These are phyloP conservation scores for Sphecodes monilicornis DNA, from an alignment of 2,888 invertebrate genomes.

Conservation along the genomic window DNA sequence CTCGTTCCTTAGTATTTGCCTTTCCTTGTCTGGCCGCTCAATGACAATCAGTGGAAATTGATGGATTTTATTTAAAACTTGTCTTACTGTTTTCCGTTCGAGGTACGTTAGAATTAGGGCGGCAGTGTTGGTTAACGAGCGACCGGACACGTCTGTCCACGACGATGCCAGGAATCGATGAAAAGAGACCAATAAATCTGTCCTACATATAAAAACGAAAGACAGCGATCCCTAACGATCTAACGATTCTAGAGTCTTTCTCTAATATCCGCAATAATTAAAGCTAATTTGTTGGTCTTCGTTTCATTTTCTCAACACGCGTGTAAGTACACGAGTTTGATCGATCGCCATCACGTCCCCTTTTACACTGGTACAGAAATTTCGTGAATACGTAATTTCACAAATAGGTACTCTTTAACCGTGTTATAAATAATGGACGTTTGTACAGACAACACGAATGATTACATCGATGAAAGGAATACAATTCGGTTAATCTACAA, in stretches of 20 bases:
- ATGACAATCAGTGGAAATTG: conserved; percentile 68
- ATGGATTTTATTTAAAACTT: conserved; percentile 40
- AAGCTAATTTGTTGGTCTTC: neutral
- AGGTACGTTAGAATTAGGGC: conserved; percentile 69
- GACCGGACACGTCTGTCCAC: conserved; percentile 42
- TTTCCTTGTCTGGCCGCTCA: conserved; percentile 51
- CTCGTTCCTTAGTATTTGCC: neutral
- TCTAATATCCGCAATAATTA: neutral
- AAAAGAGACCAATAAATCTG: conserved; percentile 43
- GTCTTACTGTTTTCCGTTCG: conserved; percentile 51
- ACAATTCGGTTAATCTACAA: neutral
- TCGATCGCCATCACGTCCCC: neutral
- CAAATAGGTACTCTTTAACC: neutral
- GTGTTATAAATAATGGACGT: neutral
- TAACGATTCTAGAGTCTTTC: conserved; percentile 6
- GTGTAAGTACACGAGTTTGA: neutral
- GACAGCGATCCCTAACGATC: neutral
- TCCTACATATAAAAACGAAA: neutral
- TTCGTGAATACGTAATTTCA: neutral
- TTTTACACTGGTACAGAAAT: neutral
- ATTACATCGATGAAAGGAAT: neutral
- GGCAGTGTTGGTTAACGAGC: conserved; percentile 72
- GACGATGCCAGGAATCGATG: conserved; percentile 39
- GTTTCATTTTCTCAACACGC: neutral
- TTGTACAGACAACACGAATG: neutral